These are phyloP conservation scores for Aporrectodea caliginosa DNA, from an alignment of 1,140 invertebrate genomes.

Conservation along the genomic window DNA sequence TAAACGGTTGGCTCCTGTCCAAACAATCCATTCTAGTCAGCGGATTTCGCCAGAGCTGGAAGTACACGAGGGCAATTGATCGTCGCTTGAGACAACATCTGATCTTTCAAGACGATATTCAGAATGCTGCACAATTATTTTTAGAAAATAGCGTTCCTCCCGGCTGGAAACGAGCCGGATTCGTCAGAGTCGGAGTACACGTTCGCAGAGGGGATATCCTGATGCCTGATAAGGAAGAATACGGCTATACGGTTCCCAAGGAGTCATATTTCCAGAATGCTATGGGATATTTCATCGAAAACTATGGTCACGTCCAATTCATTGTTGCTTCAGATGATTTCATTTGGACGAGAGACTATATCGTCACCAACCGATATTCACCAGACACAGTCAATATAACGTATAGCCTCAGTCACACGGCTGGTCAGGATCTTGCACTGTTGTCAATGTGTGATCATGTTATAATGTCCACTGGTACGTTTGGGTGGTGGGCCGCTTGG, in stretches of 20 bases:
- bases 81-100: conserved; percentile 12
- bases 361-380: no score
- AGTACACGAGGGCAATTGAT: no score
- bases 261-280: conserved; percentile 15
- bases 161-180: no score
- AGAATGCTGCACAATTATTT: conserved; percentile 6
- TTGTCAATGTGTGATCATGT: no score
- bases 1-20: neutral
- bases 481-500: no score
- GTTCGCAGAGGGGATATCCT: conserved; percentile 22
- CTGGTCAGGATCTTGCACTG: no score
- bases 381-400: no score
- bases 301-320: conserved; percentile 15
- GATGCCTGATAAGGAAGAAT: neutral
- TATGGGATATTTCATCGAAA: conserved; percentile 7
- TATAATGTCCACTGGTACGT: no score
- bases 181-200: no score
- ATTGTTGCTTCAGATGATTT: conserved; percentile 9
- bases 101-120: conserved; percentile 8
- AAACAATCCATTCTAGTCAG: no score
- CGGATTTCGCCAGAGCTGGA: no score
- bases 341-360: neutral
- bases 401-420: no score
- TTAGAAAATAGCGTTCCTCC: neutral
- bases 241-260: conserved; percentile 8